These are phyloP conservation scores for Lineus longissimus DNA, from an alignment of 1,140 invertebrate species.

Conservation along the genomic window DNA sequence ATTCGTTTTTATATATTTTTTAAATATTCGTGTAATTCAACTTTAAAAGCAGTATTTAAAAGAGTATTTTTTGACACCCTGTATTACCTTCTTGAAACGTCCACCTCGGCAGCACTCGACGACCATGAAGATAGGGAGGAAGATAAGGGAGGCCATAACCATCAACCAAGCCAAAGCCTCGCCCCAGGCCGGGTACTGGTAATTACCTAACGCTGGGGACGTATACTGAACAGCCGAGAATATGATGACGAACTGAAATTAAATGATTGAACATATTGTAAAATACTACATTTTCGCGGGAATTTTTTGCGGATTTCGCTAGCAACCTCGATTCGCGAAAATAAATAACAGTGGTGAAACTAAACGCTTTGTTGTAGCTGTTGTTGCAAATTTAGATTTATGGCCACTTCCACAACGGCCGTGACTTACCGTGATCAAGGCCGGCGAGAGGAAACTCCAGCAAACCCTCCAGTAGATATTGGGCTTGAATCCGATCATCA, in stretches of 20 bases:
- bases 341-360: too few species aligned
- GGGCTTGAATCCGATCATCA: conserved; percentile 41
- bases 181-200: conserved; percentile 35
- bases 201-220: conserved; percentile 20
- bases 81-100: conserved; percentile 26
- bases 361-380: too few species aligned
- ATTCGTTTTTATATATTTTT: too few species aligned
- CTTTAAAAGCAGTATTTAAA: too few species aligned
- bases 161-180: conserved; percentile 35
- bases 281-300: too few species aligned
- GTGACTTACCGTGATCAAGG: conserved; percentile 25
- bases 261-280: too few species aligned
- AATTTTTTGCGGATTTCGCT: too few species aligned
- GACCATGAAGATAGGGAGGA: conserved; percentile 32
- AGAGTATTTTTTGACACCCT: too few species aligned
- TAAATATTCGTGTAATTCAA: too few species aligned
- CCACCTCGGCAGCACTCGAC: conserved; percentile 26
- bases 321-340: too few species aligned
- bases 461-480: conserved; percentile 33
- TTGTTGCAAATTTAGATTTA: too few species aligned
- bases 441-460: conserved; percentile 42
- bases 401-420: background rate
- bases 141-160: conserved; percentile 24
- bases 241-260: conserved; percentile 39
- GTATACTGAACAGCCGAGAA: conserved; percentile 33